A percentile compares a stretch with the other conserved stretches of the same genome.
phyloP scores from a whole-genome alignment of 1,140 invertebrate species.

The Chironomus striatipennis region DNA sequence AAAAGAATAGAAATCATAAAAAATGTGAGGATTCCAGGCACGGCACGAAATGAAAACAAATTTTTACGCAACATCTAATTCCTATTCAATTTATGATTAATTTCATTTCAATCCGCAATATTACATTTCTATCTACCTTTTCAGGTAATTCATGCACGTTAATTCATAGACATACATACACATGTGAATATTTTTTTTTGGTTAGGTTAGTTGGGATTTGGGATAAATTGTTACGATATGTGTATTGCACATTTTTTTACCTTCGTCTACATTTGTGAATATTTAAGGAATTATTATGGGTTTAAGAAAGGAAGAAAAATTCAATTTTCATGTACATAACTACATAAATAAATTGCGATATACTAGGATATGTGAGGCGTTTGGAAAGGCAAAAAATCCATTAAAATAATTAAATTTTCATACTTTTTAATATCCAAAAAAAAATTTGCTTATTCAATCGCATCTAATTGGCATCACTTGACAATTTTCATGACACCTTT shows the following conservation, averaged over 20 bases:
- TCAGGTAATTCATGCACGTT: not conserved
- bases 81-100: constrained; percentile 23
- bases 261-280: not conserved
- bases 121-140: not conserved
- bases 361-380: too few relatives aligned
- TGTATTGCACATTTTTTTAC: not conserved
- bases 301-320: not conserved
- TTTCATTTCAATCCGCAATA: not conserved
- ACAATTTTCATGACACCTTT: too few relatives aligned
- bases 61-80: constrained; percentile 23
- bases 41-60: not conserved
- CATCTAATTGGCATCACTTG: too few relatives aligned
- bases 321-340: not conserved
- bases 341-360: too few relatives aligned
- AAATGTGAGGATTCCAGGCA: not conserved
- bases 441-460: too few relatives aligned
- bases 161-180: not conserved
- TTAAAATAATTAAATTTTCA: too few relatives aligned
- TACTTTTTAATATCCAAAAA: too few relatives aligned
- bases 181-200: not conserved
- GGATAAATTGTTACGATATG: not conserved
- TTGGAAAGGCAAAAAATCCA: too few relatives aligned
- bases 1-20: not conserved
- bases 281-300: not conserved
- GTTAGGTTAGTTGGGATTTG: not conserved